Evolutionary conservation across 2,113 vertebrate species (phyloP).

Genomic region (Macroglossus sobrinus): DNA sequence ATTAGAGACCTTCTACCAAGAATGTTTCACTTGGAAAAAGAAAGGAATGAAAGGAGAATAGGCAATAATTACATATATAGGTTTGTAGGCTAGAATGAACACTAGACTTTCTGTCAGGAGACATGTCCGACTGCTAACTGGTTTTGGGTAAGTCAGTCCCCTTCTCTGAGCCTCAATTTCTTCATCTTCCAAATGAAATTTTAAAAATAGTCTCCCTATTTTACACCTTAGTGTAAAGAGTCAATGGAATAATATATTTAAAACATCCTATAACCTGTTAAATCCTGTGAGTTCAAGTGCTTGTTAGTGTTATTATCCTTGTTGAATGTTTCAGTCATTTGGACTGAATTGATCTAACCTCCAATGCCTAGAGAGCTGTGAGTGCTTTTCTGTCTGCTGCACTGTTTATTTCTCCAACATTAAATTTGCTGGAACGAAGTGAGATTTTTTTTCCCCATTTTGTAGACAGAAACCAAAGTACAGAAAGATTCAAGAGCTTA

Average conservation of each 20-base stretch:
- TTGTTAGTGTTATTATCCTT: not conserved
- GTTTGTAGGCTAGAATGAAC: not conserved
- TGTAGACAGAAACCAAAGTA: not conserved
- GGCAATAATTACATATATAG: not conserved
- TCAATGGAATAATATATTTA: not conserved
- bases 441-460: not conserved
- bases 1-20: slow-evolving; percentile 6
- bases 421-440: not conserved
- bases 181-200: not conserved
- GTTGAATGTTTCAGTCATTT: not conserved
- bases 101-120: not conserved
- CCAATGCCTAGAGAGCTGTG: not conserved
- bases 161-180: not conserved
- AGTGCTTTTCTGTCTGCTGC: not conserved
- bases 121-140: not conserved
- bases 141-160: not conserved
- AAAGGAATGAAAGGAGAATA: not conserved
- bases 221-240: not conserved
- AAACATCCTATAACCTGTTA: not conserved
- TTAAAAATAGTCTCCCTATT: not conserved
- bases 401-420: not conserved
- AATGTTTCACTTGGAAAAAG: not conserved
- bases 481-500: not conserved
- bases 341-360: not conserved
- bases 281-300: not conserved